phyloP scores from a whole-genome alignment of 2,113 vertebrate genomes.

The Tupaia tana region DNA sequence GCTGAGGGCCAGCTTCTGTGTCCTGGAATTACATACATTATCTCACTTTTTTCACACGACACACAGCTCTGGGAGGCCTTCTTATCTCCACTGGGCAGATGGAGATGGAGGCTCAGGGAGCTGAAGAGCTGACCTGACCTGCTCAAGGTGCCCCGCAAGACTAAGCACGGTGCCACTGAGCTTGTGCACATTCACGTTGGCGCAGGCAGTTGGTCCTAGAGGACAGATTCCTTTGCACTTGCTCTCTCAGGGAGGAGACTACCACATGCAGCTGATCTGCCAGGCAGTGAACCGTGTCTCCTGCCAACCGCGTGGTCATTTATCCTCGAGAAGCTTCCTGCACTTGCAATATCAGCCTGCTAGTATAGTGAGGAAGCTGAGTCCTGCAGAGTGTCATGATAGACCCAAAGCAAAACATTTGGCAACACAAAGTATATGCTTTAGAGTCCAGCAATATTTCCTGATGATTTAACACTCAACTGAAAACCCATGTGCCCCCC shows the following conservation, averaged over 20 bases:
- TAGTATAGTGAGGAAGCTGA: background rate
- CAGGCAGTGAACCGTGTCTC: accelerated
- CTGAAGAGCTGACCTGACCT: background rate
- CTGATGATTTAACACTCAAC: too few relatives aligned
- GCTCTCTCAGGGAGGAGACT: background rate
- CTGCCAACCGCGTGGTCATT: accelerated
- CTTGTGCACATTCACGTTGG: accelerated
- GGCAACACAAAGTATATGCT: accelerated
- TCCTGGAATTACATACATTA: background rate
- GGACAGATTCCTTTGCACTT: background rate
- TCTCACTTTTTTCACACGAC: background rate
- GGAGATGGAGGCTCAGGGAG: background rate
- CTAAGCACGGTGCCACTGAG: accelerated
- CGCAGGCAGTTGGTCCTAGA: accelerated
- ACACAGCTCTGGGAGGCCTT: background rate
- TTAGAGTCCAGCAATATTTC: background rate
- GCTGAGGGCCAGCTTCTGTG: background rate
- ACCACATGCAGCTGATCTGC: accelerated
- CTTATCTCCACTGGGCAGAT: conserved; percentile 65
- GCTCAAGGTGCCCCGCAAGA: background rate
- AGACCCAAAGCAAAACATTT: accelerated
- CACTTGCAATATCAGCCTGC: background rate
- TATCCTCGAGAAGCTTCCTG: background rate
- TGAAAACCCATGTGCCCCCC: background rate
- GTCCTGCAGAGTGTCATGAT: too few relatives aligned